Conservation (phyloP, 2,888 invertebrate species). For the Temnothorax ravouxi region DNA sequence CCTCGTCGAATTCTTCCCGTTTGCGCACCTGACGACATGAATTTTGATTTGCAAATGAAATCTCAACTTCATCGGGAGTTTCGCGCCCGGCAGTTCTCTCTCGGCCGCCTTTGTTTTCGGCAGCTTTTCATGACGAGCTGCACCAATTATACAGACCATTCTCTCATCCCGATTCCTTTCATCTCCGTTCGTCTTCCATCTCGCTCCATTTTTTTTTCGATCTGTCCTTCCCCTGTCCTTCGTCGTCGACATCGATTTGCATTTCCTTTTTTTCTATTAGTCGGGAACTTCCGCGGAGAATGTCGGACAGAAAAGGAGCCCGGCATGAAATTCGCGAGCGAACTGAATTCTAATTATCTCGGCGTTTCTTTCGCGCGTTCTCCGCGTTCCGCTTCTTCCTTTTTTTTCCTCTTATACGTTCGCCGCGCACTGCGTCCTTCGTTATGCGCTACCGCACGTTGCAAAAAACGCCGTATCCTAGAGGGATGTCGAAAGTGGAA, state of each 20-base stretch:
- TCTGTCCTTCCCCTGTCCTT: constrained; percentile 1
- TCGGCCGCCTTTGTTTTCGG: constrained; percentile 61
- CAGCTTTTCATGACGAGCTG: constrained; percentile 51
- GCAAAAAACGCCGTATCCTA: constrained; percentile 26
- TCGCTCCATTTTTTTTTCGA: constrained; percentile 16
- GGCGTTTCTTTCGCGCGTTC: constrained; percentile 49
- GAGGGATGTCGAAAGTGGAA: not conserved
- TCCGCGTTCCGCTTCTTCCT: not conserved
- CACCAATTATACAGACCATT: constrained; percentile 63
- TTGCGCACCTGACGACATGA: constrained; percentile 55
- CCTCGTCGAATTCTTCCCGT: constrained; percentile 57
- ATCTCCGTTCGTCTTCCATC: not conserved
- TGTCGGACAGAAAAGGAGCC: constrained; percentile 33
- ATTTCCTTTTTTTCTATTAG: constrained; percentile 42
- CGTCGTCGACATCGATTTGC: constrained; percentile 37
- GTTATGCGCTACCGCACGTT: constrained; percentile 40
- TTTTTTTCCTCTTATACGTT: not conserved
- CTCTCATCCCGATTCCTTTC: constrained; percentile 48
- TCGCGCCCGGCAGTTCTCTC: constrained; percentile 50
- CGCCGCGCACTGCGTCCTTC: constrained; percentile 38
- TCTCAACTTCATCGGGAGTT: constrained; percentile 54
- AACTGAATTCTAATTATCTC: constrained; percentile 56
- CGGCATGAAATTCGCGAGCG: constrained; percentile 51
- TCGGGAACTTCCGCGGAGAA: constrained; percentile 54
- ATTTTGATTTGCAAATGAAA: constrained; percentile 73